Conservation (phyloP, 2,113 vertebrate genomes). For the Cheirogaleus medius region DNA sequence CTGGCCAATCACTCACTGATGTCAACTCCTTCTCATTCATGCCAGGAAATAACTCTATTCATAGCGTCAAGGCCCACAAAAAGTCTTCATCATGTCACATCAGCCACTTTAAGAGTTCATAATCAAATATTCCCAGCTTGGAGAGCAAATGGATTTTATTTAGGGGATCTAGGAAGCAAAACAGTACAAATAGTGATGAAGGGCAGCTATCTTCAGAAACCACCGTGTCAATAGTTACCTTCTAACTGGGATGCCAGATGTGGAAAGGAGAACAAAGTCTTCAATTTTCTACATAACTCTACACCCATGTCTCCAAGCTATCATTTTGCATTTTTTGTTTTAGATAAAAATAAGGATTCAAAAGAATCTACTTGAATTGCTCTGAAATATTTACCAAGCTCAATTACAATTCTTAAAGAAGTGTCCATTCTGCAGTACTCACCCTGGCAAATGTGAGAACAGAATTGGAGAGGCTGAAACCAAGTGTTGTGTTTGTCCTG, state of each 20-base stretch:
- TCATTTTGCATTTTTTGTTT: not conserved
- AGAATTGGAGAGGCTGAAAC: not conserved
- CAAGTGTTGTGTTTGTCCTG: not conserved
- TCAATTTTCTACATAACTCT: constrained; percentile 34
- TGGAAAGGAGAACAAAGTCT: not conserved
- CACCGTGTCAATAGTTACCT: not conserved
- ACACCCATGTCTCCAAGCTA: not conserved
- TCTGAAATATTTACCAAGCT: constrained; percentile 35
- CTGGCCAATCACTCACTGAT: not conserved
- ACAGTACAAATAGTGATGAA: not conserved
- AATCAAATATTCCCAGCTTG: not conserved
- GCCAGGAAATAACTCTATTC: constrained; percentile 18
- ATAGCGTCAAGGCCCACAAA: not conserved
- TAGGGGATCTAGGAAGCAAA: not conserved
- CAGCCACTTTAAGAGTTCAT: not conserved
- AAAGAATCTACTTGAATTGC: constrained; percentile 6
- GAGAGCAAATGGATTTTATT: not conserved
- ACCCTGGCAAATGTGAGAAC: not conserved
- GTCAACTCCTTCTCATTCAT: constrained; percentile 12
- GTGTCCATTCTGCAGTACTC: not conserved
- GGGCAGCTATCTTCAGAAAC: not conserved
- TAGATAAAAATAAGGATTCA: constrained; percentile 3
- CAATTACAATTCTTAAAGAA: not conserved
- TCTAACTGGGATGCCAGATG: not conserved
- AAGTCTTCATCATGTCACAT: not conserved